Conservation (phyloP, 2,888 invertebrate species). For the Falcaria lacertinaria region DNA sequence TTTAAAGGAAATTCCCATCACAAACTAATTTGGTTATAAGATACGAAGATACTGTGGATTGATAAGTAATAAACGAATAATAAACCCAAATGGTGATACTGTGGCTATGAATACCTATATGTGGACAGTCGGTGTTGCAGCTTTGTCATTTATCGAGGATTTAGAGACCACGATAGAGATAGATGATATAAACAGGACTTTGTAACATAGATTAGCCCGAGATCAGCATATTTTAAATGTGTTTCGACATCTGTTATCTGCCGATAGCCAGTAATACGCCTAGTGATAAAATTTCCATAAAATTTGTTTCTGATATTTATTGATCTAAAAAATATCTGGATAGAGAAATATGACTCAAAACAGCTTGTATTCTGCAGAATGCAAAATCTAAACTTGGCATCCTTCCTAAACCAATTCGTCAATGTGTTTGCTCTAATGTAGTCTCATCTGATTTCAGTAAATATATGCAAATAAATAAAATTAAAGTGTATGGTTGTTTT, state of each 20-base stretch:
- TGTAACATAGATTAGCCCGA: background rate
- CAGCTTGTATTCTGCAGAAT: too few species aligned
- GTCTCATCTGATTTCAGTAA: too few species aligned
- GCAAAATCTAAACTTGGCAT: too few species aligned
- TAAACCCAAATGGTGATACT: background rate
- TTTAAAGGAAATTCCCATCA: background rate
- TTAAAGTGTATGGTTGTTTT: too few species aligned
- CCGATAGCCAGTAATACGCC: background rate
- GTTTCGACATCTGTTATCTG: constrained; percentile 1
- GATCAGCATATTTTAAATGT: background rate
- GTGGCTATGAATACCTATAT: background rate
- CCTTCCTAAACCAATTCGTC: too few species aligned
- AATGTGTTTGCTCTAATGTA: too few species aligned
- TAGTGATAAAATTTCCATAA: background rate
- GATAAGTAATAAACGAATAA: too few species aligned
- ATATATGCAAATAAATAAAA: too few species aligned
- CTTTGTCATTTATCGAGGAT: background rate
- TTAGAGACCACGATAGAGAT: background rate
- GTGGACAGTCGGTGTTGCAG: background rate
- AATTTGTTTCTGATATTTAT: background rate
- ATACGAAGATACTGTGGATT: too few species aligned
- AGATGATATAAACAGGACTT: background rate
- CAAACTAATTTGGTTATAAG: background rate
- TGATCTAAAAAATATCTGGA: background rate
- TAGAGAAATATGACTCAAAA: too few species aligned